Evolutionary conservation across 2,888 invertebrate genomes (phyloP).

Genomic region (Drosophila mimica): DNA sequence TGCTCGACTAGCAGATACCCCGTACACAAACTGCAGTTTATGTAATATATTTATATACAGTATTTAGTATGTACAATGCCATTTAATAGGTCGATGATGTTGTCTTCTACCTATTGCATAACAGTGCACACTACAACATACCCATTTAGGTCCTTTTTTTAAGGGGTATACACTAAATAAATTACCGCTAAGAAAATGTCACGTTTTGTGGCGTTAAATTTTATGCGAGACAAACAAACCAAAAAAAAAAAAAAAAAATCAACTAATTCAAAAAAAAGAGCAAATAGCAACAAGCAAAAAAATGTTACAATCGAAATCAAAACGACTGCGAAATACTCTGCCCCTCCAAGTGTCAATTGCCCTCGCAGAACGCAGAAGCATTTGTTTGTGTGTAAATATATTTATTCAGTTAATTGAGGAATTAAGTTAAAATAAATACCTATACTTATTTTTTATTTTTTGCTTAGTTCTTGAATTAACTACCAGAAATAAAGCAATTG

Average conservation of each 20-base stretch:
- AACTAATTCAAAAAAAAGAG: background rate
- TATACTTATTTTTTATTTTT: background rate
- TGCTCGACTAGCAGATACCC: constrained; percentile 7
- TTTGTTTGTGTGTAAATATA: background rate
- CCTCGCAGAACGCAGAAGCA: background rate
- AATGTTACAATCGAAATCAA: background rate
- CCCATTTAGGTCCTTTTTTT: background rate
- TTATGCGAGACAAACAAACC: background rate
- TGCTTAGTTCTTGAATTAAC: background rate
- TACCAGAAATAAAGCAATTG: background rate
- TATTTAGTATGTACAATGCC: background rate
- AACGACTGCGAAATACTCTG: constrained; percentile 1
- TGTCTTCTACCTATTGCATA: background rate
- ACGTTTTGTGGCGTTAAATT: constrained; percentile 3
- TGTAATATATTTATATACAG: background rate
- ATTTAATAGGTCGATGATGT: background rate
- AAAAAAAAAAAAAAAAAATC: background rate
- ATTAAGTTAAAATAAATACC: background rate
- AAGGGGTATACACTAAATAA: background rate
- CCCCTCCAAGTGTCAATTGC: background rate
- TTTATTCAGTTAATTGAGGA: background rate
- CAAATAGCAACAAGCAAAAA: background rate
- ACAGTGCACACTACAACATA: background rate
- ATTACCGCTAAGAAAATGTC: background rate
- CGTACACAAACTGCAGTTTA: background rate